Evolutionary conservation across 2,113 vertebrate species (phyloP), one percentile per base, ranked within the genome.

Genomic region (Pelecanus crispus): DNA sequence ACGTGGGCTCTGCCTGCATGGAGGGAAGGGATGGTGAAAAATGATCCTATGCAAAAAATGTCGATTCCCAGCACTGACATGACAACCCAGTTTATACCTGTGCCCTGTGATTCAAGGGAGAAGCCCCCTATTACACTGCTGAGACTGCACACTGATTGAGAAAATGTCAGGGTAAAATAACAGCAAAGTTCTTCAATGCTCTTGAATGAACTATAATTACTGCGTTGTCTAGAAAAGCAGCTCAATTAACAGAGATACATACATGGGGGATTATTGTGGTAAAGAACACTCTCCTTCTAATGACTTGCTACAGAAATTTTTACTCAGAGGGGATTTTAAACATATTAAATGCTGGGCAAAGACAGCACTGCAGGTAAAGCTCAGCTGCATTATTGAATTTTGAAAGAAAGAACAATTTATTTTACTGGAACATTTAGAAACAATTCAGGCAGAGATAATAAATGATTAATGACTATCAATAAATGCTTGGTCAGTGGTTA

Each of bases 381-480:
- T 90, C 63, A 82, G 67, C 53, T 86, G 53, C 0, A 0, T 47
- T 92, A 91, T 52, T 91, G 87, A 80, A 86, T 89, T 90, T 95
- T 86, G 58, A 84, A 71, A 68, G 66, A 91, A 88, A 82, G 84
- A 75, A 87, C 85, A 89, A 85, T 62, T 94, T 91, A 62, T 73
- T 77, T 62, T 68, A 88, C 58, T 80, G 56, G 71, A 92, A 68
- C 84, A 82, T 89, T 95, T 94, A 95, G 66, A 92, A 94, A 59
- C 45, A 52, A 89, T 73, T 90, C 87, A 90, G 58, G 53, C 71
- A 90, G 78, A 94, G 74, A 80, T 92, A 87, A 79, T 82, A 95
- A 90, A 85, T 87, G 40, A 72, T 89, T 95, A 90, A 95, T 88
- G 84, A 68, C 58, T 77, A 66, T 86, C 74, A 93, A 90, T 94